A percentile compares a stretch with the other conserved stretches of the same genome.
Evolutionary conservation across 2,797 vertebrate genomes (phyloP).

Genomic region (Chiloscyllium punctatum): DNA sequence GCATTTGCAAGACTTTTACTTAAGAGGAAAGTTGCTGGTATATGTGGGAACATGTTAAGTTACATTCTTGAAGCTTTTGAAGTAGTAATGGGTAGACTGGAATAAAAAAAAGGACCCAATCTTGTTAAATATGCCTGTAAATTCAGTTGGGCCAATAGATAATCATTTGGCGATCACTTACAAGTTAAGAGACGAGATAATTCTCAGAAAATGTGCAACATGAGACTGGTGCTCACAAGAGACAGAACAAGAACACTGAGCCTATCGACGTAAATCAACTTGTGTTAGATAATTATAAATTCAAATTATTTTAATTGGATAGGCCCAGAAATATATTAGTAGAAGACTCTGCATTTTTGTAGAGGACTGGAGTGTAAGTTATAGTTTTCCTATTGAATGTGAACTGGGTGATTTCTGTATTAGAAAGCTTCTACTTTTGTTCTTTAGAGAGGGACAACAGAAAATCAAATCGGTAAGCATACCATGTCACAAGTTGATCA

Average conservation of each 20-base stretch:
- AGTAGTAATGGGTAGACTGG: not conserved
- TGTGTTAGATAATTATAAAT: not conserved
- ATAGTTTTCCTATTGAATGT: not conserved
- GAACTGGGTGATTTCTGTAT: not conserved
- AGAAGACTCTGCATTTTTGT: not conserved
- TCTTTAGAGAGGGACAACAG: too few species aligned
- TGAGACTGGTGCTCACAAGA: not conserved
- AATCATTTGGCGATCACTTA: not conserved
- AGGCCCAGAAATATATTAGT: not conserved
- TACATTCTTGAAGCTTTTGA: not conserved
- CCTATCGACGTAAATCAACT: not conserved
- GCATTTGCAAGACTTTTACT: not conserved
- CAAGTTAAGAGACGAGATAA: not conserved
- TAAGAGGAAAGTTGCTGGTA: not conserved
- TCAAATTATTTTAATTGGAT: not conserved
- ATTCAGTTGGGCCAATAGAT: not conserved
- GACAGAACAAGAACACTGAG: not conserved
- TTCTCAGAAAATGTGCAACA: not conserved
- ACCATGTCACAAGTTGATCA: not conserved
- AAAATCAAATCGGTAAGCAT: not conserved
- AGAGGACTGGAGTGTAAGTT: not conserved
- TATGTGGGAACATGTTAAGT: not conserved
- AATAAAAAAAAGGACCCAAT: not conserved
- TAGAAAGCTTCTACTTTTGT: too few species aligned
- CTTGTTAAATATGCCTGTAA: not conserved